Evolutionary conservation across 2,888 invertebrate species (phyloP).

Genomic region (Leptinotarsa juncta): DNA sequence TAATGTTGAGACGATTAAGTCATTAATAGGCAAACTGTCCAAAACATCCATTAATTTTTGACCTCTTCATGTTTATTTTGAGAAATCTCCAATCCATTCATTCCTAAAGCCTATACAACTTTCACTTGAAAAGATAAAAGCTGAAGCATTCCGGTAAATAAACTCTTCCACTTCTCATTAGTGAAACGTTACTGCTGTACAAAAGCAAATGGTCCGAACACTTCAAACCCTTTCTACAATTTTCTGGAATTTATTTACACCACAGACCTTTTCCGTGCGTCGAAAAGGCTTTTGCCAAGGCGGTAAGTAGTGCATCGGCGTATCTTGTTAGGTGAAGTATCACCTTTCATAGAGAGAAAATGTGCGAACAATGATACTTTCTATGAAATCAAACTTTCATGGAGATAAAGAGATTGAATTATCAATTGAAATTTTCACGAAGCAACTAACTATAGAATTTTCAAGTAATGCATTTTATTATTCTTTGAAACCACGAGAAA

Average conservation of each 20-base stretch:
- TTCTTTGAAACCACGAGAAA: no score
- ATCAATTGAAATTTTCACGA: no score
- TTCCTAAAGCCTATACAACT: conserved; percentile 4
- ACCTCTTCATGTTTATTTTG: neutral
- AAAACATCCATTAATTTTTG: neutral
- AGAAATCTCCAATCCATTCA: neutral
- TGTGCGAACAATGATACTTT: neutral
- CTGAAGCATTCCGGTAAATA: conserved; percentile 39
- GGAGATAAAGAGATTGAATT: no score
- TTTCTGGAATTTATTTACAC: conserved; percentile 39
- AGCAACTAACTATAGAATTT: no score
- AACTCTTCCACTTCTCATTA: conserved; percentile 39
- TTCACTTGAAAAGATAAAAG: conserved; percentile 32
- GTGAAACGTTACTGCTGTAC: conserved; percentile 31
- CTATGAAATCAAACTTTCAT: no score
- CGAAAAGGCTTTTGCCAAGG: conserved; percentile 18
- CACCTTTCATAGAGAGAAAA: neutral
- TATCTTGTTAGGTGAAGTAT: neutral
- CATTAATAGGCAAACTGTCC: neutral
- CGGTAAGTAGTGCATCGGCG: neutral
- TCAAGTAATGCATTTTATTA: no score
- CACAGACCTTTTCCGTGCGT: conserved; percentile 29
- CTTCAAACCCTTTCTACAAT: conserved; percentile 29
- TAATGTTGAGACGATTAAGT: no score
- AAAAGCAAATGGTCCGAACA: conserved; percentile 34